These are phyloP conservation scores for Tangara arthus DNA, from an alignment of 2,797 vertebrate species.

Conservation along the genomic window DNA sequence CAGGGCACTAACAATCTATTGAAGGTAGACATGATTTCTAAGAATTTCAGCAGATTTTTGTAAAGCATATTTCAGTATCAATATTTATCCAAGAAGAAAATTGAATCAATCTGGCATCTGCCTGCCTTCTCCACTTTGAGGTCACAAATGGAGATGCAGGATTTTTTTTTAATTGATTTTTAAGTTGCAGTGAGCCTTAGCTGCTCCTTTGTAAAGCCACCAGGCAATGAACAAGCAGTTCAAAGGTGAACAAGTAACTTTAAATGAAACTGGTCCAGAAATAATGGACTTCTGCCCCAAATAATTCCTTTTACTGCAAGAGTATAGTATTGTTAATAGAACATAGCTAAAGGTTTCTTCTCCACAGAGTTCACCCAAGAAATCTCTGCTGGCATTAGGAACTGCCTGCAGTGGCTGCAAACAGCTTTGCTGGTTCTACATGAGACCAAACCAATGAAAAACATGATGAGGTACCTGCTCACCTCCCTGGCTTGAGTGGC, in stretches of 20 bases:
- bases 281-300: not conserved
- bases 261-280: not conserved
- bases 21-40: not conserved
- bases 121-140: not conserved
- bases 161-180: conserved; percentile 34
- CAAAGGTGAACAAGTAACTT: not conserved
- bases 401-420: not conserved
- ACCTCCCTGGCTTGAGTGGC: fast-evolving
- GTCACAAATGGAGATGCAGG: conserved; percentile 3
- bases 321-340: not conserved
- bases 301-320: not conserved
- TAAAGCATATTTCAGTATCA: not conserved
- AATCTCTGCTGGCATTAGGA: not conserved
- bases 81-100: conserved; percentile 35
- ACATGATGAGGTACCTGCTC: not conserved
- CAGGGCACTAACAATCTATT: not conserved
- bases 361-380: not conserved
- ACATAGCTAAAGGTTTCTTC: not conserved
- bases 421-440: not conserved
- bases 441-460: not conserved
- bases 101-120: not conserved
- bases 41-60: not conserved
- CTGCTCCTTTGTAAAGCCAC: not conserved
- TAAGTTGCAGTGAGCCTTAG: not conserved
- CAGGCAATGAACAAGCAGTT: not conserved